Evolutionary conservation across 2,888 invertebrate species (phyloP), one percentile per base, ranked within the genome.

Genomic region (Machimus rusticus): DNA sequence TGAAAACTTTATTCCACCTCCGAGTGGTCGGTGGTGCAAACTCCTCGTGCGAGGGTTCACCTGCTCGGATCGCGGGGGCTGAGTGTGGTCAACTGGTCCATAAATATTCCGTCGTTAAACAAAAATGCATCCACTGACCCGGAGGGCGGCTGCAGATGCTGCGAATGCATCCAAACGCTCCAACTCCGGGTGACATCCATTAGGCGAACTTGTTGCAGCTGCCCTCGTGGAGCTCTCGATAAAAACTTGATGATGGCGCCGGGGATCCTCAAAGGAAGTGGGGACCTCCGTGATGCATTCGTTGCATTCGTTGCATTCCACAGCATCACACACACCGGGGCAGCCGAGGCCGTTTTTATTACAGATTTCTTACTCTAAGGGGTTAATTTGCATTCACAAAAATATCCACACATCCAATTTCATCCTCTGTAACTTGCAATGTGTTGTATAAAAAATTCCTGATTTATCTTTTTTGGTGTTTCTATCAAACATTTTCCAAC

Each of bases 51-150:
- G 23, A 66, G 66, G 28, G 23, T 66, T 66, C 66, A 66, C 66
- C 66, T 66, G 66, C 66, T 23, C 66, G 0, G 9, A 28, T 66
- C 23, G 3, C 23, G 2, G 34, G 34, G 8, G 66, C 9, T 28
- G 16, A 31, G 5, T 78, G 78, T 78, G 78, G 78, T 78, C 39
- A 37, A 77, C 39, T 39, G 78, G 78, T 78, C 78, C 46, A 78
- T 78, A 78, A 78, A 78, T 78, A 78, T 78, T 34, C 78, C 12
- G 37, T 43, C 23, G 78, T 78, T 39, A 39, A 78, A 78, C 78
- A 78, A 78, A 78, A 78, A 78, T 43, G 39, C 23, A 78, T 78
- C 19, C 78, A 43, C 23, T 78, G 78, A 78, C 78, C 39, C 43
- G 37, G 43, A n/a, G 12, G 78, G 43, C 37, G 43, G 23, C 19